Conservation (phyloP, 2,797 vertebrate genomes). For the Notolabrus celidotus region DNA sequence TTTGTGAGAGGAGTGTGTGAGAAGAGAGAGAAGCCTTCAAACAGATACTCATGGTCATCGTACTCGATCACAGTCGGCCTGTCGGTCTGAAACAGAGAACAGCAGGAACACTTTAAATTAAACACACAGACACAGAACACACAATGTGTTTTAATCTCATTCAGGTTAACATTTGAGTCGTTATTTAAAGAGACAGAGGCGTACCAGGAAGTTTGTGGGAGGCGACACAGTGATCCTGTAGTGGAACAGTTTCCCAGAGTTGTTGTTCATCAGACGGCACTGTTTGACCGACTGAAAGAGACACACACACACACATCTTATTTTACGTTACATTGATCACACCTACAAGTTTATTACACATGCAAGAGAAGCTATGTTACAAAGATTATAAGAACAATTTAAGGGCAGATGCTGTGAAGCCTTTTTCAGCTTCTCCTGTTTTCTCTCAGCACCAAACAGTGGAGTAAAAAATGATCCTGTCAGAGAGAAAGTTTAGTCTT, state of each 20-base stretch:
- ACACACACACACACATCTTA: too few relatives aligned
- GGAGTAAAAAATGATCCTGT: too few relatives aligned
- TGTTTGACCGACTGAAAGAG: slow-evolving; percentile 87
- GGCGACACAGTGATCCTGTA: slow-evolving; percentile 98
- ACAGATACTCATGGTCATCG: slow-evolving; percentile 98
- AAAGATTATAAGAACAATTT: too few relatives aligned
- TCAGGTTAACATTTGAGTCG: not conserved
- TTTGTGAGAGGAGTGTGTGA: slow-evolving; percentile 93
- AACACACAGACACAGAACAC: too few relatives aligned
- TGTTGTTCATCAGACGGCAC: slow-evolving; percentile 97
- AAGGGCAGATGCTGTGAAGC: too few relatives aligned
- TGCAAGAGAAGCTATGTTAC: too few relatives aligned
- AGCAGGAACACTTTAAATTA: not conserved
- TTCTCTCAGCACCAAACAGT: too few relatives aligned
- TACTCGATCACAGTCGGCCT: slow-evolving; percentile 98
- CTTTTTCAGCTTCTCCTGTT: too few relatives aligned
- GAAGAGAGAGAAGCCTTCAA: slow-evolving; percentile 99
- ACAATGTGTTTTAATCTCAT: too few relatives aligned
- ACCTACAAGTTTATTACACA: too few relatives aligned
- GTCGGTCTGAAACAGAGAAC: slow-evolving; percentile 88
- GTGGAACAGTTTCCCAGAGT: slow-evolving; percentile 94
- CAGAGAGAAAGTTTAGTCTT: too few relatives aligned
- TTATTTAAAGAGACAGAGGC: slow-evolving; percentile 31
- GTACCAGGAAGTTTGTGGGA: slow-evolving; percentile 98
- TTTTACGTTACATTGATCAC: too few relatives aligned